Conservation (phyloP, 2,113 vertebrate genomes). For the Neolamprologus variostigma region DNA sequence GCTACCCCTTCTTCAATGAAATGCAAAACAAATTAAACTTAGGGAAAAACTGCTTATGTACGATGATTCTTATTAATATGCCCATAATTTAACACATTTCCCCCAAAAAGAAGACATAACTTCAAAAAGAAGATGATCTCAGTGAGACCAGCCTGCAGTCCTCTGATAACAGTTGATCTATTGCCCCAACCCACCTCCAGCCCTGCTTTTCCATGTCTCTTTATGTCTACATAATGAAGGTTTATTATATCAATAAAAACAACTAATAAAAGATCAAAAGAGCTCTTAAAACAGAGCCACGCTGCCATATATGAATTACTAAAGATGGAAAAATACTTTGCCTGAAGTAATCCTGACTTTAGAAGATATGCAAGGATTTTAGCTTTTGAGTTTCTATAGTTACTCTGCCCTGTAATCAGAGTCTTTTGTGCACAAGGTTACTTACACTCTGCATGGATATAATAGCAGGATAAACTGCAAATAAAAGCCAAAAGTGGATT, state of each 20-base stretch:
- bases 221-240: not conserved
- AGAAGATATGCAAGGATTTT: not conserved
- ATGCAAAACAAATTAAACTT: not conserved
- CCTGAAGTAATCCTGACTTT: not conserved
- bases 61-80: not conserved
- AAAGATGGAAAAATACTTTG: not conserved
- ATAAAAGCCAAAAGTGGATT: not conserved
- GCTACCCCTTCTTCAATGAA: not conserved
- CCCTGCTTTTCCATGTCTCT: not conserved
- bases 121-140: accelerated
- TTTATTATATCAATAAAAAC: not conserved
- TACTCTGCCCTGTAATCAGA: not conserved
- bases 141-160: not conserved
- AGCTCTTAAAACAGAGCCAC: not conserved
- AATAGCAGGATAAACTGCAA: not conserved
- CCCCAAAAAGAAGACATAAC: not conserved
- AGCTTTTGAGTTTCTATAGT: not conserved
- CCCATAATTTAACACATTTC: not conserved
- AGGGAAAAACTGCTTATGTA: not conserved
- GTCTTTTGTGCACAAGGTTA: not conserved
- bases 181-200: not conserved
- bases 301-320: not conserved
- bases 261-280: accelerated
- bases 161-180: accelerated
- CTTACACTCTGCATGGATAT: not conserved